phyloP scores from a whole-genome alignment of 2,888 invertebrate genomes.

The Caenorhabditis sulstoni region DNA sequence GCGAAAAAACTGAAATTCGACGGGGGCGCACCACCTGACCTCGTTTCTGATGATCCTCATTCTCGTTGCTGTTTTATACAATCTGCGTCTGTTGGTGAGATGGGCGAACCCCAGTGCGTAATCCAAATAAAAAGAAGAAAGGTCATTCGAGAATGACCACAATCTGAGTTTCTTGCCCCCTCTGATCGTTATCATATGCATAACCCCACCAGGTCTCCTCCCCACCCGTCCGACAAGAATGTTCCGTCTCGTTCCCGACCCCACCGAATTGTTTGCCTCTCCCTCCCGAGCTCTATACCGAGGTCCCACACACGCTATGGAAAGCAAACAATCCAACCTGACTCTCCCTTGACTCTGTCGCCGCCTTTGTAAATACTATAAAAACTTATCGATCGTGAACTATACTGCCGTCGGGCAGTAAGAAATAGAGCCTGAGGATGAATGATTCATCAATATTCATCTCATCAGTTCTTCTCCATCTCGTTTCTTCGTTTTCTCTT shows the following conservation, averaged over 20 bases:
- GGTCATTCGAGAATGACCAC: constrained; percentile 57
- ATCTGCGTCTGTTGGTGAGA: constrained; percentile 31
- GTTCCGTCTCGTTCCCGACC: constrained; percentile 23
- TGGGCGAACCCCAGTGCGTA: constrained; percentile 44
- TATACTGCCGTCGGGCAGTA: constrained; percentile 24
- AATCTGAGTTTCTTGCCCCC: constrained; percentile 43
- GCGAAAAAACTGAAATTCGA: constrained; percentile 18
- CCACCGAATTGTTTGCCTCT: constrained; percentile 35
- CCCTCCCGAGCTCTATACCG: constrained; percentile 39
- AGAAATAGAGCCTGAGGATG: constrained; percentile 15
- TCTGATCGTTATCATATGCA: constrained; percentile 58
- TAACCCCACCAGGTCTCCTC: constrained; percentile 14
- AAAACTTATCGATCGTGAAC: constrained; percentile 44
- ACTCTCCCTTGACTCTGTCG: constrained; percentile 45
- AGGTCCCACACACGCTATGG: constrained; percentile 53
- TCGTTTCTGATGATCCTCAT: constrained; percentile 37
- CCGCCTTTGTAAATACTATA: constrained; percentile 56
- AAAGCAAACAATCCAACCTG: constrained; percentile 57
- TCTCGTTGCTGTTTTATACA: constrained; percentile 17
- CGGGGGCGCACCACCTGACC: constrained; percentile 26
- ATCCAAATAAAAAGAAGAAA: constrained; percentile 51
- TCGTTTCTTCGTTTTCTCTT: constrained; percentile 28
- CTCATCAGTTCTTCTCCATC: constrained; percentile 1
- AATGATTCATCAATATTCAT: constrained; percentile 42
- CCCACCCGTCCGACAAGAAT: constrained; percentile 14